Base-by-base conservation (phyloP, 2,113 vertebrate species). In the Sporophila hypoxantha region DNA sequence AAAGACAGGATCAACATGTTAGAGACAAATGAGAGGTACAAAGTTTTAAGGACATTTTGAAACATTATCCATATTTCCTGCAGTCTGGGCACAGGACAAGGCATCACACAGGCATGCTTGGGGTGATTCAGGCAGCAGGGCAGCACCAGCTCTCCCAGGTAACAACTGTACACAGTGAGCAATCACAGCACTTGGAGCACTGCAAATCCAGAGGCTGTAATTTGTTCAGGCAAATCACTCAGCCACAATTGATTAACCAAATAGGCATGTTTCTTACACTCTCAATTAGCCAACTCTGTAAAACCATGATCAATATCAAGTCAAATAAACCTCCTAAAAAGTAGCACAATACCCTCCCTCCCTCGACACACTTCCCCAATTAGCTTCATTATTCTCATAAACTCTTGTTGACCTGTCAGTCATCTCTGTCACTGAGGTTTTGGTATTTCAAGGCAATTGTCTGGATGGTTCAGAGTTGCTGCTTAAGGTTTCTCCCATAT, bases 1-100 rank as follows among this genome's bases (percentile, higher is more conserved):
- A 93, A 83, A 95, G 82, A 94, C 79, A 87, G 76, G 50, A 70
- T 84, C 29, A 93, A 85, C 19, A 83, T 14, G 55, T 95, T 95
- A 95, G 82, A 94, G 62, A 87, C 61, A 85, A 89, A 81, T 2
- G 8, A 93, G 79, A 93, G 53, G 82, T 20, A 77, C 0, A 8
- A 87, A 89, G 65, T 85, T 66, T 85, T 66, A 75, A 94, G 85
- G 76, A 92, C 90, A 76, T n/a, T 65, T 50, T 89, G 55, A 80
- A 89, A 75, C 59, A 69, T 80, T 65, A 56, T 23, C 27, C 19
- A 2, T 7, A 66, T 46, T 57, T 86, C 61, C 79, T 69, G 49
- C 2, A 3, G 30, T n/a, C 60, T 39, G 42, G 57, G 60, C 56
- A 65, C 44, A 57, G 66, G 67, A 57, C 53, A 76, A 57, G 46